These are phyloP conservation scores for Myotis lucifugus DNA, from an alignment of 2,113 vertebrate genomes.

Conservation along the genomic window DNA sequence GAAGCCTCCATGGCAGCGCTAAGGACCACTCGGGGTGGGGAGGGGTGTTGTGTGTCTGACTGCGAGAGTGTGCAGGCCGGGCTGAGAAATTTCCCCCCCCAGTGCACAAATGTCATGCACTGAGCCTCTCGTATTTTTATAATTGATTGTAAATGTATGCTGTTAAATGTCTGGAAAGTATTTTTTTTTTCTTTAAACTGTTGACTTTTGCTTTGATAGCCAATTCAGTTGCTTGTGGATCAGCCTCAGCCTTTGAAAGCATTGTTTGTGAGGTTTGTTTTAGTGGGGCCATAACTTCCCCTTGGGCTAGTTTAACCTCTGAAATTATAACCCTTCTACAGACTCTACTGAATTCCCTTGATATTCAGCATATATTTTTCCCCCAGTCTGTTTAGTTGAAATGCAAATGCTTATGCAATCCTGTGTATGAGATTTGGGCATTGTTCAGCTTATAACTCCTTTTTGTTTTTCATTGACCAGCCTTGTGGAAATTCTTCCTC, in stretches of 20 bases:
- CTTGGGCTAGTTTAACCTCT: not conserved
- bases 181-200: not conserved
- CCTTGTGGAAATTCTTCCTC: not conserved
- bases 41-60: too few species aligned
- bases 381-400: not conserved
- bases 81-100: accelerated
- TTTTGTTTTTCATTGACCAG: not conserved
- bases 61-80: too few species aligned
- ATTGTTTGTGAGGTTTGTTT: not conserved
- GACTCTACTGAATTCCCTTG: not conserved
- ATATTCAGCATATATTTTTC: not conserved
- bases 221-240: not conserved
- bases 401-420: not conserved
- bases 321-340: not conserved
- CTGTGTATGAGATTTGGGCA: not conserved
- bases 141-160: not conserved
- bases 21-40: too few species aligned
- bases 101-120: too few species aligned
- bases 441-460: not conserved
- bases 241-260: not conserved
- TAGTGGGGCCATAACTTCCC: not conserved
- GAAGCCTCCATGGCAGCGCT: too few species aligned
- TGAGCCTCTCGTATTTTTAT: too few species aligned
- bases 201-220: not conserved
- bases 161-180: not conserved